These are phyloP conservation scores for Delichon dasypus DNA, from an alignment of 2,797 vertebrate species.

Conservation along the genomic window DNA sequence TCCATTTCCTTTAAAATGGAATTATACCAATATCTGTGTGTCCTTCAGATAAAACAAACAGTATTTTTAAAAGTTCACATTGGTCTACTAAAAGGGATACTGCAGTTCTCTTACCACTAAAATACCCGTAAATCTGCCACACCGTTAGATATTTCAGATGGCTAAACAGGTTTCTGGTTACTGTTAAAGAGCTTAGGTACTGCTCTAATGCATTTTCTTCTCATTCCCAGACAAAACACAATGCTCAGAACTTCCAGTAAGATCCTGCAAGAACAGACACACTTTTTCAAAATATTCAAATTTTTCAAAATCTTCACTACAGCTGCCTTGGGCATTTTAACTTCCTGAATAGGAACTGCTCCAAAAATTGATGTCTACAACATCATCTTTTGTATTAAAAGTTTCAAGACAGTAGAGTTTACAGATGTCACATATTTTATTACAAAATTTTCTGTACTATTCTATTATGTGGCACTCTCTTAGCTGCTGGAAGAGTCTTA, in stretches of 20 bases:
- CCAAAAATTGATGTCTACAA: background rate
- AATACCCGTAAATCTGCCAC: background rate
- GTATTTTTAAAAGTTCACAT: background rate
- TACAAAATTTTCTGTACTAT: background rate
- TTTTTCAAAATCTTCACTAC: background rate
- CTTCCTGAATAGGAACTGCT: background rate
- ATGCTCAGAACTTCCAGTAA: background rate
- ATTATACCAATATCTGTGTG: background rate
- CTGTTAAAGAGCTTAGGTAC: background rate
- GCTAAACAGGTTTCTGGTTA: background rate
- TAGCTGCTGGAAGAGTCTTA: background rate
- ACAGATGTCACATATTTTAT: background rate
- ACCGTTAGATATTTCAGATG: background rate
- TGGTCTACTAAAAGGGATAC: background rate
- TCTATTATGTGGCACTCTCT: background rate
- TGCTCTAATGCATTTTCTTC: background rate
- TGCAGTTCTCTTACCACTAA: background rate
- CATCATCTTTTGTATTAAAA: background rate
- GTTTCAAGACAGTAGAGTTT: background rate
- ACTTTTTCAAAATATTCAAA: background rate
- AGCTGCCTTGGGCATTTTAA: background rate
- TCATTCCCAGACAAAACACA: constrained; percentile 34
- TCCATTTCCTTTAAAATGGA: background rate
- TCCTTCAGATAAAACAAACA: background rate
- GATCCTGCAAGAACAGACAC: background rate